A percentile compares a stretch with the other conserved stretches of the same genome.
Evolutionary conservation across 1,140 invertebrate genomes (phyloP).

Genomic region (Hypsibius dujardini): DNA sequence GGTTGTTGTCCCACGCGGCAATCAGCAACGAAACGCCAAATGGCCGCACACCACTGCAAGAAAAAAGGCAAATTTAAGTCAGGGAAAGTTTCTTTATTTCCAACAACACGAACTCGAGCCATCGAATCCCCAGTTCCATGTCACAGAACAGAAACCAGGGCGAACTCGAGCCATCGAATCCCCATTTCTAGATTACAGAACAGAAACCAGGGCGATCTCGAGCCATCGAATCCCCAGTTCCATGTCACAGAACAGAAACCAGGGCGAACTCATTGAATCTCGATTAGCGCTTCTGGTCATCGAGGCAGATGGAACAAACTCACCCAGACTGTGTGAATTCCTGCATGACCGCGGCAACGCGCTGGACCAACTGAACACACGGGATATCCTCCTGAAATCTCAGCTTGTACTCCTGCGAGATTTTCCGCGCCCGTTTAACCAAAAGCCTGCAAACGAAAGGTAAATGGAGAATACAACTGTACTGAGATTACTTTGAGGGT

Average conservation of each 20-base stretch:
- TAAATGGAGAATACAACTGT: no score
- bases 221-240: not conserved
- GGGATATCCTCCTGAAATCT: slow-evolving; percentile 87
- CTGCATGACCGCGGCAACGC: slow-evolving; percentile 94
- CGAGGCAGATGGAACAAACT: slow-evolving; percentile 26
- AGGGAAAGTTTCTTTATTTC: not conserved
- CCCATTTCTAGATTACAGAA: no score
- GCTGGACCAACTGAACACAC: slow-evolving; percentile 82
- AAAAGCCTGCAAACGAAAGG: slow-evolving; percentile 68
- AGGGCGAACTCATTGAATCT: slow-evolving; percentile 7
- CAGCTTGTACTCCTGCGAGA: slow-evolving; percentile 82
- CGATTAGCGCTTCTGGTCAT: no score
- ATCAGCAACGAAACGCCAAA: slow-evolving; percentile 95
- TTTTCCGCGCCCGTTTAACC: slow-evolving; percentile 81
- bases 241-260: no score
- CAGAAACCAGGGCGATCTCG: no score
- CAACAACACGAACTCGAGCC: no score
- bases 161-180: no score
- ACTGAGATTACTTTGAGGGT: slow-evolving; percentile 10
- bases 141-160: no score
- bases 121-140: no score
- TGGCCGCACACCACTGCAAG: slow-evolving; percentile 76
- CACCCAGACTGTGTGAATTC: slow-evolving; percentile 98
- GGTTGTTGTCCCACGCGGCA: slow-evolving; percentile 78
- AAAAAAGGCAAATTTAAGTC: slow-evolving; percentile 20